Conservation (phyloP, 37 sponge, comb jelly and placozoan genomes). For the Hexactinellida sp. region DNA sequence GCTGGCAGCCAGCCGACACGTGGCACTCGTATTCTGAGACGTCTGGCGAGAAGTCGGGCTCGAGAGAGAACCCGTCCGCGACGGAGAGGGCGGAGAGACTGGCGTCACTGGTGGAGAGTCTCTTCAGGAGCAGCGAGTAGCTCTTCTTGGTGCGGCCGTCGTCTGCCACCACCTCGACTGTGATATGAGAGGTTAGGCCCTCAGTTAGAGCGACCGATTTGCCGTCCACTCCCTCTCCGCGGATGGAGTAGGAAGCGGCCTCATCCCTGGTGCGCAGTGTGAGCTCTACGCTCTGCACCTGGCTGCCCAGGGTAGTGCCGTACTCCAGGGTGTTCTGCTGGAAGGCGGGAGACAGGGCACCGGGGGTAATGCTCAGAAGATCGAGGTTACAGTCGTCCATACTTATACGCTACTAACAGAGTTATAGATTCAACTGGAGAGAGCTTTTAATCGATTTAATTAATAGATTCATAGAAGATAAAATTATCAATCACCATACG, state of each 20-base stretch:
- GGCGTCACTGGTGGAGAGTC: constrained; percentile 71
- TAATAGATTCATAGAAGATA: too few relatives aligned
- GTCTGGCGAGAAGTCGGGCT: constrained; percentile 52
- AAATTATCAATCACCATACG: too few relatives aligned
- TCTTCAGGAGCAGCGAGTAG: constrained; percentile 43
- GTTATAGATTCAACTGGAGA: too few relatives aligned
- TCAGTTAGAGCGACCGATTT: constrained; percentile 54
- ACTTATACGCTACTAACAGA: not conserved
- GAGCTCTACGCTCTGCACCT: constrained; percentile 44
- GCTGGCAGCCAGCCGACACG: constrained; percentile 33
- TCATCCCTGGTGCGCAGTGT: constrained; percentile 53
- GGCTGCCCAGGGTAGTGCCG: constrained; percentile 47
- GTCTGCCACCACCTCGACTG: constrained; percentile 67
- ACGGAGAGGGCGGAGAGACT: constrained; percentile 47
- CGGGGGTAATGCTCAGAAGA: constrained; percentile 61
- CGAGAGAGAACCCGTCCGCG: constrained; percentile 36
- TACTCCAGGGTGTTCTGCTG: constrained; percentile 44
- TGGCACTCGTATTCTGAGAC: constrained; percentile 38
- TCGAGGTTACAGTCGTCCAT: constrained; percentile 92
- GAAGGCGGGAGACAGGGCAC: constrained; percentile 76
- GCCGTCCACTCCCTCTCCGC: constrained; percentile 39
- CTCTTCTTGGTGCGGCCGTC: constrained; percentile 70
- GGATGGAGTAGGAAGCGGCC: constrained; percentile 75
- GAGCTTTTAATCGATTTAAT: too few relatives aligned
- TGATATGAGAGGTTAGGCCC: constrained; percentile 35